Conservation (phyloP, 2,888 invertebrate species). For the Harpalus rubripes region DNA sequence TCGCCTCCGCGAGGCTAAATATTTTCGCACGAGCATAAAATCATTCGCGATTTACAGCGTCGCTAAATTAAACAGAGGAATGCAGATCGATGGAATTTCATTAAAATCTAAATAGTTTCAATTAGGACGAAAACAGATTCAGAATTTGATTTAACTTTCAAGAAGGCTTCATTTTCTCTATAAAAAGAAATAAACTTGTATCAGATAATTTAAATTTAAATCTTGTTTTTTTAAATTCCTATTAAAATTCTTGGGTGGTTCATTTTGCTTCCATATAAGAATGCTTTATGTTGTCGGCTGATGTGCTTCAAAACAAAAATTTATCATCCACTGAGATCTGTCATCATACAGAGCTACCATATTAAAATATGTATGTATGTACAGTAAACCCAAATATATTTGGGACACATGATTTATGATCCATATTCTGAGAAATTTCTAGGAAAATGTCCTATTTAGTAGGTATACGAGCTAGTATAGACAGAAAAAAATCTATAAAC, state of each 20-base stretch:
- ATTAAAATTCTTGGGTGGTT: conserved; percentile 2
- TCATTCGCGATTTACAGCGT: conserved; percentile 45
- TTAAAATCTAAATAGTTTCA: conserved; percentile 22
- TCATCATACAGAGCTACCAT: not conserved
- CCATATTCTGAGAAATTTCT: too few species aligned
- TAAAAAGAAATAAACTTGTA: not conserved
- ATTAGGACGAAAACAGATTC: not conserved
- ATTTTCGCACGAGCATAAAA: conserved; percentile 52
- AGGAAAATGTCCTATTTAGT: too few species aligned
- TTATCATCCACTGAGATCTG: not conserved
- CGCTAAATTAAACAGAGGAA: conserved; percentile 27
- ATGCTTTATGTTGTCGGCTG: not conserved
- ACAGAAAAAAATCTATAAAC: too few species aligned
- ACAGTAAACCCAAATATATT: not conserved
- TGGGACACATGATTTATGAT: not conserved
- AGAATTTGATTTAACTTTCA: not conserved
- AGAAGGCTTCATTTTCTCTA: not conserved
- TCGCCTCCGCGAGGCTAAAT: conserved; percentile 3
- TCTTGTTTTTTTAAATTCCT: not conserved
- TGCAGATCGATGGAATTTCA: conserved; percentile 35
- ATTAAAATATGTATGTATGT: not conserved
- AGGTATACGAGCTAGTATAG: too few species aligned
- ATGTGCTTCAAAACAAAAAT: not conserved
- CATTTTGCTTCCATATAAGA: not conserved
- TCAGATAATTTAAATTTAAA: not conserved